Evolutionary conservation across 2,113 vertebrate species (phyloP), one percentile per base, ranked within the genome.

Genomic region (Sterrhoptilus dennistouni): DNA sequence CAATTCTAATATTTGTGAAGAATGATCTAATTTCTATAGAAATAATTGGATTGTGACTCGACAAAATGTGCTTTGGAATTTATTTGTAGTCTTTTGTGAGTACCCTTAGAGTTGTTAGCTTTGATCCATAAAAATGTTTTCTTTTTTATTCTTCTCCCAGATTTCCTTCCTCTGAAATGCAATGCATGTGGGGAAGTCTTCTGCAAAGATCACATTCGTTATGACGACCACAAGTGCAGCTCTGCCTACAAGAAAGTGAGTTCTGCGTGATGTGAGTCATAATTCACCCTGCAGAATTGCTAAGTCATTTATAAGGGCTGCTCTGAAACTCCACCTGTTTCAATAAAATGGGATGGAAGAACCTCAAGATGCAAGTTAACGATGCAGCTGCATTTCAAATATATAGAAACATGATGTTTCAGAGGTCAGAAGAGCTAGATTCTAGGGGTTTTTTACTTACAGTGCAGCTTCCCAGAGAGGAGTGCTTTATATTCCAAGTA

Each of bases 161-260:
- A 99, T 97, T 99, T 99, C 84, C 99, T 99, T 94, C 99, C 99
- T 5, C 97, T 99, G 98, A 99, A 95, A 96, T 99, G 99, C 9
- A 98, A 99, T 4, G 98, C 98, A 0, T 99, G 99, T 97, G 88
- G 98, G 53, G 98, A 98, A 23, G 98, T 99, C 60, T 99, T 99
- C 97, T 99, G 99, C 89, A 99, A 99, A 95, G 98, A 99, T 86
- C 99, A 99, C 83, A 98, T 99, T 78, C 97, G 97, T 6, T 99
- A 98, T 7, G 96, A 97, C 78, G 98, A 97, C 65, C 99, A 99
- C 95, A 98, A 97, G 56, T 99, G 99, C 96, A 96, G 97, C n/a
- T 99, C 98, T 49, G 98, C 98, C 9, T 99, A 99, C 95, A 98
- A 98, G 87, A 99, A 99, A 98, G 99, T 99, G 97, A 96, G 76